Evolutionary conservation across 2,113 vertebrate species (phyloP), one percentile per base, ranked within the genome.

Genomic region (Semicossyphus pulcher): DNA sequence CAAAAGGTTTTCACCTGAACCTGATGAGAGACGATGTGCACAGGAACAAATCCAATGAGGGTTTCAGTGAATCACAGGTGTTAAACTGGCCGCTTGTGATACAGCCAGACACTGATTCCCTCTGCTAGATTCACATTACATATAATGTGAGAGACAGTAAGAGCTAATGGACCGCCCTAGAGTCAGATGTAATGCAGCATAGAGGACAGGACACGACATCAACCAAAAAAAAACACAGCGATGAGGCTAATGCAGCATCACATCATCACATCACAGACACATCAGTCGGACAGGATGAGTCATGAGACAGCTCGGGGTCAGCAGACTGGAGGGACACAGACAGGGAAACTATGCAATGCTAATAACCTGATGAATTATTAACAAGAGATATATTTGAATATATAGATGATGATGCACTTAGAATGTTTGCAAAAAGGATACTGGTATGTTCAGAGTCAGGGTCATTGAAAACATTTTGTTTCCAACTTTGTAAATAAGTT

Each of bases 181-280:
- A 76, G 66, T 71, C 74, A 36, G 58, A 77, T 34, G 61, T 68
- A 83, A 78, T 73, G 86, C 76, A 56, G 84, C 86, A 37, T 78
- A 71, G 88, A 86, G 81, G 81, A 81, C 80, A 70, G 23, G 53
- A 66, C 52, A 16, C 20, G 65, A 64, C 79, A 74, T 68, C 25
- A 58, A 39, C 28, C 76, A 64, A 83, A 7, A 44, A 44, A 44
- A 44, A 1, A 85, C 23, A 76, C 52, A 70, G 62, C 82, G 18
- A 31, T 26, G 53, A 58, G 54, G 69, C 81, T 86, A 84, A 87
- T 88, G 81, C 81, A n/a, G 85, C 87, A 29, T 84, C 72, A 16
- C 73, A 66, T 68, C 58, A 48, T 70, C 63, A 25, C 64, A 65
- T 63, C 60, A 53, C 68, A 45, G 56, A 47, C 64, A 31, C 73